Percentiles rank a stretch among this genome's conserved stretches.
phyloP scores from a whole-genome alignment of 2,888 invertebrate species.

The Gari tellinella region DNA sequence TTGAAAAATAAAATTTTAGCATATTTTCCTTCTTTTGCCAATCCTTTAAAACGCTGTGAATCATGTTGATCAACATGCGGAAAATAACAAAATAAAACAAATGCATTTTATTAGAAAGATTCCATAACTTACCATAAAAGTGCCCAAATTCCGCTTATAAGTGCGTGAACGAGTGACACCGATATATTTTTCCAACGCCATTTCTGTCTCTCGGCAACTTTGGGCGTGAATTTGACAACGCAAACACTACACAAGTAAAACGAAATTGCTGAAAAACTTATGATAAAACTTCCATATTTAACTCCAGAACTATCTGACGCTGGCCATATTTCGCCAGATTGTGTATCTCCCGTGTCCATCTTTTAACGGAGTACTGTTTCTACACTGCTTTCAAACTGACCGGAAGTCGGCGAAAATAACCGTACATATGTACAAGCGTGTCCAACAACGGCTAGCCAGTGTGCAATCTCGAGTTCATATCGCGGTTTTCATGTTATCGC shows the following conservation, averaged over 20 bases:
- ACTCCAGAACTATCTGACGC: conserved; percentile 52
- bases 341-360: too few species aligned
- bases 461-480: too few species aligned
- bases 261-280: conserved; percentile 50
- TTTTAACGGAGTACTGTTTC: too few species aligned
- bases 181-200: conserved; percentile 78
- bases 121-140: conserved; percentile 65
- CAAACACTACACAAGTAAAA: conserved; percentile 58
- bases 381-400: too few species aligned
- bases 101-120: not conserved
- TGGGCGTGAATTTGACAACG: conserved; percentile 46
- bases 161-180: conserved; percentile 72
- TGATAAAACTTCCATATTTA: conserved; percentile 51
- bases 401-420: too few species aligned
- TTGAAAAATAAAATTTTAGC: not conserved
- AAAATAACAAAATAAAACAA: too few species aligned
- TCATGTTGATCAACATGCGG: too few species aligned
- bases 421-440: too few species aligned
- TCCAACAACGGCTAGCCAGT: too few species aligned
- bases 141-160: conserved; percentile 67
- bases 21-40: too few species aligned
- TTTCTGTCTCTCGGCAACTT: conserved; percentile 49
- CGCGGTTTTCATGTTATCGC: too few species aligned
- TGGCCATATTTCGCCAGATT: conserved; percentile 54
- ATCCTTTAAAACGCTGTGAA: too few species aligned